Evolutionary conservation across 2,888 invertebrate genomes (phyloP), one percentile per base, ranked within the genome.

Genomic region (Philereme vetulata): DNA sequence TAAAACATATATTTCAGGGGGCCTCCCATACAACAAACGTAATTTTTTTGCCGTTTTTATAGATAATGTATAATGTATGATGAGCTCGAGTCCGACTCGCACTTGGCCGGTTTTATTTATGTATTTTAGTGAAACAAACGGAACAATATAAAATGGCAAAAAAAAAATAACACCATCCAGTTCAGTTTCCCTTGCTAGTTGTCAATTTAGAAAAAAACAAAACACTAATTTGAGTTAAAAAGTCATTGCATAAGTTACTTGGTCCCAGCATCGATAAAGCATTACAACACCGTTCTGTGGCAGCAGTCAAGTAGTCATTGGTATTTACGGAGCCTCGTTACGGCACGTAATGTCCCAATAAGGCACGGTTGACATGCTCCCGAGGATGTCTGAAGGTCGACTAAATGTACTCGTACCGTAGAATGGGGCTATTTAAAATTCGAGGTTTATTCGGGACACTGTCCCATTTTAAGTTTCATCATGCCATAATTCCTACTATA

Each of bases 331-430:
- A 57, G 64, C 44, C 59, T 65, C 64, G 59, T 60, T 65, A 65
- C 10, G 67, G 66, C 63, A 60, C 65, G 62, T 70, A 64, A 68
- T 66, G 67, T 65, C 66, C 68, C 68, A 67, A 71, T 71, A 67
- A 66, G 62, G 63, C 62, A 60, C 52, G 60, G 54, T 60, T 60
- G 49, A 51, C 45, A 53, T 58, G 54, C 49, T 50, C 56, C 46
- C 38, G 51, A 54, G 64, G 49, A 62, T 65, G 51, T 59, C 58
- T 62, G 57, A 67, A 65, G 67, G 68, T 67, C 67, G 62, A 60
- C 38, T 21, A 34, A 36, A 60, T 65, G 55, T 47, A n/a, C n/a
- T n/a, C n/a, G n/a, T 53, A 40, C 46, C 45, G 51, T 52, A 52
- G 44, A 44, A 44, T 35, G 51, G 51, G 44, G 51, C 51, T 52